Evolutionary conservation across 2,797 vertebrate genomes (phyloP).

Genomic region (Catharus ustulatus): DNA sequence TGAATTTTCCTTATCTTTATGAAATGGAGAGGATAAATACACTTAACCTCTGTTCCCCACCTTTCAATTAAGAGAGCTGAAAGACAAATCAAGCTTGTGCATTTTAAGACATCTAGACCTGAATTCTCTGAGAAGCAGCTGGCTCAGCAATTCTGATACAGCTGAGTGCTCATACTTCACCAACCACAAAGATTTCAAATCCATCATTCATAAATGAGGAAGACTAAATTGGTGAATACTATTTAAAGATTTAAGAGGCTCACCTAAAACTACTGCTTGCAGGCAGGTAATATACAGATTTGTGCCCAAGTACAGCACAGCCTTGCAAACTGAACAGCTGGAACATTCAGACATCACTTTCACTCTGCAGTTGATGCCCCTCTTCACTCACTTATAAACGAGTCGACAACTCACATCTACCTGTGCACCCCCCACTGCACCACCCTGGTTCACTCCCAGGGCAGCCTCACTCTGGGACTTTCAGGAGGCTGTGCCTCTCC

Average conservation of each 20-base stretch:
- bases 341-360: background rate
- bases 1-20: background rate
- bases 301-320: background rate
- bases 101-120: background rate
- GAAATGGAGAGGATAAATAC: constrained; percentile 21
- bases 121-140: background rate
- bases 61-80: background rate
- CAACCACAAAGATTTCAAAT: background rate
- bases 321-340: background rate
- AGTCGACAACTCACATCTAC: background rate
- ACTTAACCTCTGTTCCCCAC: background rate
- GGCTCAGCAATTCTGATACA: background rate
- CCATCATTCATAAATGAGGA: background rate
- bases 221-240: background rate
- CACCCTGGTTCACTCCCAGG: accelerated
- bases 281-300: background rate
- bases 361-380: background rate
- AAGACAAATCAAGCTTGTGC: background rate
- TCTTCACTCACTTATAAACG: background rate
- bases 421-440: background rate
- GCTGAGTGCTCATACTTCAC: background rate
- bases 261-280: background rate
- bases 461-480: background rate
- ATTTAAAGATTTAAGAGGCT: background rate
- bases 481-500: background rate